Evolutionary conservation across 2,888 invertebrate genomes (phyloP).

Genomic region (Asteroscopus sphinx): DNA sequence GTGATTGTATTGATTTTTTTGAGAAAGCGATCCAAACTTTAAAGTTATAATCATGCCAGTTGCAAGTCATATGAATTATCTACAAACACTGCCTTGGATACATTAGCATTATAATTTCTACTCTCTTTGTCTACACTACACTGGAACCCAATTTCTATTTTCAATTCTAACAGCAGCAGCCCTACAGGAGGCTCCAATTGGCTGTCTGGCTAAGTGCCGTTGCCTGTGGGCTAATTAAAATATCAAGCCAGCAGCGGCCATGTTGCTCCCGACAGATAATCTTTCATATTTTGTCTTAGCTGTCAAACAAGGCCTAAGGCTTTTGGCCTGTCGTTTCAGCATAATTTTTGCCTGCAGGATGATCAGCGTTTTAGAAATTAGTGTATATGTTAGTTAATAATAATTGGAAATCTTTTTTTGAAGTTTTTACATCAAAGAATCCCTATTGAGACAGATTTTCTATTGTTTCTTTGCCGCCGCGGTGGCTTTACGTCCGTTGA

Average conservation of each 20-base stretch:
- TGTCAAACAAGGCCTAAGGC: conserved; percentile 72
- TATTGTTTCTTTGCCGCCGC: too few relatives aligned
- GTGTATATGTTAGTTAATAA: conserved; percentile 32
- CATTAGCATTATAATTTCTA: too few relatives aligned
- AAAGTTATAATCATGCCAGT: too few relatives aligned
- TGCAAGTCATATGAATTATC: too few relatives aligned
- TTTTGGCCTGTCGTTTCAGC: conserved; percentile 29
- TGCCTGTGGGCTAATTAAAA: conserved; percentile 88
- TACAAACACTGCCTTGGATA: too few relatives aligned
- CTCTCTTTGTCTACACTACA: too few relatives aligned
- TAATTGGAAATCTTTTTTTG: too few relatives aligned
- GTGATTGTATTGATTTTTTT: too few relatives aligned
- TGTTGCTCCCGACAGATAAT: conserved; percentile 78
- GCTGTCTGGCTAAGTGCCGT: conserved; percentile 78
- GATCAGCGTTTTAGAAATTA: conserved; percentile 35
- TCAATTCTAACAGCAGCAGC: conserved; percentile 58
- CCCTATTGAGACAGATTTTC: neutral
- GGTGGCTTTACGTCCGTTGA: too few relatives aligned
- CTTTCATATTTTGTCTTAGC: conserved; percentile 88
- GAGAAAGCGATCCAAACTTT: too few relatives aligned
- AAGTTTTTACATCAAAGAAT: too few relatives aligned
- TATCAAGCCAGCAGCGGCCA: conserved; percentile 76
- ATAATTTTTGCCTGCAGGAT: conserved; percentile 33
- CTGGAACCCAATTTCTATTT: neutral
- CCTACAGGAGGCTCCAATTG: conserved; percentile 75